phyloP scores from a whole-genome alignment of 2,888 invertebrate species.

The Hydropsyche betteni region DNA sequence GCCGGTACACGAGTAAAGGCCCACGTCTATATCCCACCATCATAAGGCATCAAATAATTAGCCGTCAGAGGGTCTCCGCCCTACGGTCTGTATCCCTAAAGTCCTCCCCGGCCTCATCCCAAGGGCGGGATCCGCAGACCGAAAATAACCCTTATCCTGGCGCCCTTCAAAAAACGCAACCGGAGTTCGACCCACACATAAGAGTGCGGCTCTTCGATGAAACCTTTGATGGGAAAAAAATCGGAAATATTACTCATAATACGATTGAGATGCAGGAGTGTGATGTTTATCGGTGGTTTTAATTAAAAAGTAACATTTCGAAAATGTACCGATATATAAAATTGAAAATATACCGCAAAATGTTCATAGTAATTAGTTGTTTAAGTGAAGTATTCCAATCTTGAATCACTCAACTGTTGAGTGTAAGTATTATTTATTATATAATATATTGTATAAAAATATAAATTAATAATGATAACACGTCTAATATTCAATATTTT shows the following conservation, averaged over 20 bases:
- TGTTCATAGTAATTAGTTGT: too few species aligned
- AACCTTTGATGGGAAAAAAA: too few species aligned
- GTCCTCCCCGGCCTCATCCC: constrained; percentile 25
- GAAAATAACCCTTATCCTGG: constrained; percentile 38
- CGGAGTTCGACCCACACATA: too few species aligned
- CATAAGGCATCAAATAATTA: constrained; percentile 52
- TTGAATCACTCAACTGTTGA: too few species aligned
- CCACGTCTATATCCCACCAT: constrained; percentile 45
- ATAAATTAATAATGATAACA: not conserved
- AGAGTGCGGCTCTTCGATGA: too few species aligned
- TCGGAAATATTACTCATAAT: too few species aligned
- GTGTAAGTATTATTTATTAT: not conserved
- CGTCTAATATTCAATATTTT: not conserved
- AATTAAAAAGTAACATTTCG: too few species aligned
- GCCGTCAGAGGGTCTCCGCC: constrained; percentile 47
- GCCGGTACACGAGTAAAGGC: constrained; percentile 25
- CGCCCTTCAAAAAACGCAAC: not conserved
- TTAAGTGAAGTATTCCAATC: too few species aligned
- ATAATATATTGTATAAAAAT: not conserved
- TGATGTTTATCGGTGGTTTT: too few species aligned
- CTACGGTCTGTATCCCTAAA: constrained; percentile 16
- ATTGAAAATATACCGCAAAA: too few species aligned
- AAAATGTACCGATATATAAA: too few species aligned
- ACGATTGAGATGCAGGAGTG: too few species aligned
- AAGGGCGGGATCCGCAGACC: constrained; percentile 26